Base-by-base conservation (phyloP, 2,888 invertebrate species). In the Drosophila yooni region DNA sequence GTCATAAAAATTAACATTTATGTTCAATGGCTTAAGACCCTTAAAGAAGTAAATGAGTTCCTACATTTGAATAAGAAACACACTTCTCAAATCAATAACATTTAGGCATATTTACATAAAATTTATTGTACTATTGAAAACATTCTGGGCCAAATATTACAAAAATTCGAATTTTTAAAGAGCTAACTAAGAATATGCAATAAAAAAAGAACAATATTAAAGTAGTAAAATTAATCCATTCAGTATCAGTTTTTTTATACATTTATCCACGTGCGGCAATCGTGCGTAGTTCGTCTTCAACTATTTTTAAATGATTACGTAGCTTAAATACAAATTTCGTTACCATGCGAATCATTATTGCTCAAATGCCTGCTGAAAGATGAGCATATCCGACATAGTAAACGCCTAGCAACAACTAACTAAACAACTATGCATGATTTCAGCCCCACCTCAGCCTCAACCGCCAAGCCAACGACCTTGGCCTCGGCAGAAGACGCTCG, bases 391-490 rank as follows among this genome's bases (percentile, higher is more conserved):
- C 33, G 11, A 60, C 29, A 34, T 21, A 7, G 10, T 0, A 18
- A 38, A 53, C 54, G 57, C 51, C 43, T 50, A 57, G 64, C 57
- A 64, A 69, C 57, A 40, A 38, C 40, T 18, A 34, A 4, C n/a
- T n/a, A 10, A 40, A 10, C 2, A 7, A 36, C 15, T 25, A 25
- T 7, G 46, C 13, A 7, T 15, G 31, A 48, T 25, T 40, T 27
- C 18, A 27, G 25, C n/a, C 36, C 38, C 56, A 13, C 34, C n/a
- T 7, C 18, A 31, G 34, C 34, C 8, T 34, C 21, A n/a, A 25
- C n/a, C 21, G 13, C 11, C 58, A 76, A 69, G 64, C 60, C 68
- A 75, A 69, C 75, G 82, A 81, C 79, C 79, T 80, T 80, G 79
- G 74, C 68, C 79, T 70, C 54, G 56, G 68, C 43, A 34, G 36